These are phyloP conservation scores for Bos indicus DNA, from an alignment of 2,113 vertebrate species.

Conservation along the genomic window DNA sequence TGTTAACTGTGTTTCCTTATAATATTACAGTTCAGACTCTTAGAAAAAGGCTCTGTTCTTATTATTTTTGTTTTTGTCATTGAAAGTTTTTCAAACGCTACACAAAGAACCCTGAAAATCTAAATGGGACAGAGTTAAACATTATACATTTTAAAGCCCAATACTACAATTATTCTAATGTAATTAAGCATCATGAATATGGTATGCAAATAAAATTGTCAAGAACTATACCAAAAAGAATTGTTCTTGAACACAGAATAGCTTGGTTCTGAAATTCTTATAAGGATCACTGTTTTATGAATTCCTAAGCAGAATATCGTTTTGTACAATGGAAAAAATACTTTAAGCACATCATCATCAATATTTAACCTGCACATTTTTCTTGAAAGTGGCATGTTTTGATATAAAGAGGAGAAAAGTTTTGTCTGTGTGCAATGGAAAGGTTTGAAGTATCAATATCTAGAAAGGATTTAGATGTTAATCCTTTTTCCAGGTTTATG, in stretches of 20 bases:
- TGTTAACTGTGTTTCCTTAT: conserved; percentile 28
- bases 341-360: conserved; percentile 22
- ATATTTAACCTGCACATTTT: conserved; percentile 41
- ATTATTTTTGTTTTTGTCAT: conserved; percentile 33
- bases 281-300: conserved; percentile 42
- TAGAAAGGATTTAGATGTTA: neutral
- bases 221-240: conserved; percentile 48
- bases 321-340: conserved; percentile 12
- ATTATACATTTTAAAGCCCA: conserved; percentile 28
- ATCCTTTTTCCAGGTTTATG: neutral
- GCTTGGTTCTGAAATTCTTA: conserved; percentile 30
- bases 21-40: neutral
- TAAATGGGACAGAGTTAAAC: conserved; percentile 21
- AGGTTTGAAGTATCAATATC: neutral
- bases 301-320: conserved; percentile 47
- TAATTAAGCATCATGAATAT: conserved; percentile 72
- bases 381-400: conserved; percentile 44
- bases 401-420: neutral
- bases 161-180: conserved; percentile 65
- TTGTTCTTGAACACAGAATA: conserved; percentile 45
- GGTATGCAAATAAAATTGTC: conserved; percentile 71
- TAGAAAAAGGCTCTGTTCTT: neutral
- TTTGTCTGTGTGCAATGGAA: neutral
- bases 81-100: conserved; percentile 29
- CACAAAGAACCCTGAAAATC: conserved; percentile 9